Evolutionary conservation across 2,113 vertebrate species (phyloP).

Genomic region (Dinomys branickii): DNA sequence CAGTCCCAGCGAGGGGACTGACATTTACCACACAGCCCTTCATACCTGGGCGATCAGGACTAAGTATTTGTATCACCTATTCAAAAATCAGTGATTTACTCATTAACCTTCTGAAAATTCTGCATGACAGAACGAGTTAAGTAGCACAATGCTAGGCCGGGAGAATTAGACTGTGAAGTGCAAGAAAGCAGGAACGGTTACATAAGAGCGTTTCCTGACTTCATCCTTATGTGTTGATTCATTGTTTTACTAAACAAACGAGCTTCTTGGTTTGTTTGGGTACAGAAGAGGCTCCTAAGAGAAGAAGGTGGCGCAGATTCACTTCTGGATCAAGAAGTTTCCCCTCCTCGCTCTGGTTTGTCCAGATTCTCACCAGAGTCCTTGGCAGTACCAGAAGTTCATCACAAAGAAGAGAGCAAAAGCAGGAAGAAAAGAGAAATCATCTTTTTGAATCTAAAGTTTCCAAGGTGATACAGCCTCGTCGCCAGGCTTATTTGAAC

Average conservation of each 20-base stretch:
- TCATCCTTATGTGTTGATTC: not conserved
- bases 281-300: not conserved
- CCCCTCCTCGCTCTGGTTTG: not conserved
- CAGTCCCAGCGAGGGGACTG: not conserved
- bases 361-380: not conserved
- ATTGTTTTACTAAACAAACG: not conserved
- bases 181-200: not conserved
- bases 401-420: not conserved
- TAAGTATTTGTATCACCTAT: not conserved
- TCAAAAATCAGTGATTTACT: not conserved
- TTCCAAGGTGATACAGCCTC: not conserved
- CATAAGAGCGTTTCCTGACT: not conserved
- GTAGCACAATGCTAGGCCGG: not conserved
- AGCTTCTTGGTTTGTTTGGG: not conserved
- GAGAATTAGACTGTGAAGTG: not conserved
- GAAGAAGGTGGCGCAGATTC: not conserved
- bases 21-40: not conserved
- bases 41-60: not conserved
- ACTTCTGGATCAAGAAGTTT: not conserved
- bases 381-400: not conserved
- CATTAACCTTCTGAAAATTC: slow-evolving; percentile 4
- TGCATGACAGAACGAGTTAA: not conserved
- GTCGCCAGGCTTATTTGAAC: not conserved
- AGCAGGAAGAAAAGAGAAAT: not conserved
- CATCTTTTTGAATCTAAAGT: not conserved